Percentiles rank a stretch among this genome's conserved stretches.
phyloP scores from a whole-genome alignment of 2,113 vertebrate species.

The Salvator merianae region DNA sequence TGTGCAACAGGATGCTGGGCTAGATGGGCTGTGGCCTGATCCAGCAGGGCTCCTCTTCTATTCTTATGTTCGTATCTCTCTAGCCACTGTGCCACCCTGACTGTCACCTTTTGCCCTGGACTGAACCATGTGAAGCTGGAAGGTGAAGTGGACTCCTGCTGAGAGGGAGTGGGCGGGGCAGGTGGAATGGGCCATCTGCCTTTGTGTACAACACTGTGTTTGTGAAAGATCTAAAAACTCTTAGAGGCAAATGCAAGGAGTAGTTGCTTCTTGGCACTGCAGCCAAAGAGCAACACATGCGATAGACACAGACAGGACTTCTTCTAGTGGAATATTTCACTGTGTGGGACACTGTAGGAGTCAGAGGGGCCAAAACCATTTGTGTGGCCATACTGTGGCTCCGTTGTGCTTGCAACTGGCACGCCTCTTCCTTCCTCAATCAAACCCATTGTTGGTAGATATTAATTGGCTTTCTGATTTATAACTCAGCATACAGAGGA shows the following conservation, averaged over 20 bases:
- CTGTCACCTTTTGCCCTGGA: too few species aligned
- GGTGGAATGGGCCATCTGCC: too few species aligned
- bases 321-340: not conserved
- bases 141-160: too few species aligned
- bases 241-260: not conserved
- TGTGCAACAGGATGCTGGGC: too few species aligned
- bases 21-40: too few species aligned
- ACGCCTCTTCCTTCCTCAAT: not conserved
- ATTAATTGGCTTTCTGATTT: constrained; percentile 23
- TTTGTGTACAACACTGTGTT: not conserved
- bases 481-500: constrained; percentile 8
- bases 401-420: not conserved
- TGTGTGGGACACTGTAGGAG: not conserved
- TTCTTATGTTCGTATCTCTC: too few species aligned
- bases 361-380: not conserved
- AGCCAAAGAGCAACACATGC: not conserved
- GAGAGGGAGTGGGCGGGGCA: too few species aligned
- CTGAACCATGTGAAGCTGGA: too few species aligned
- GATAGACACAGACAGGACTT: not conserved
- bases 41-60: too few species aligned
- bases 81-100: too few species aligned
- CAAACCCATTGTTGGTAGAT: not conserved
- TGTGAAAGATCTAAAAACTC: not conserved
- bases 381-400: not conserved
- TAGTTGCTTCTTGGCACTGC: not conserved